These are phyloP conservation scores for Acromyrmex charruanus DNA, from an alignment of 1,140 invertebrate species.

Conservation along the genomic window DNA sequence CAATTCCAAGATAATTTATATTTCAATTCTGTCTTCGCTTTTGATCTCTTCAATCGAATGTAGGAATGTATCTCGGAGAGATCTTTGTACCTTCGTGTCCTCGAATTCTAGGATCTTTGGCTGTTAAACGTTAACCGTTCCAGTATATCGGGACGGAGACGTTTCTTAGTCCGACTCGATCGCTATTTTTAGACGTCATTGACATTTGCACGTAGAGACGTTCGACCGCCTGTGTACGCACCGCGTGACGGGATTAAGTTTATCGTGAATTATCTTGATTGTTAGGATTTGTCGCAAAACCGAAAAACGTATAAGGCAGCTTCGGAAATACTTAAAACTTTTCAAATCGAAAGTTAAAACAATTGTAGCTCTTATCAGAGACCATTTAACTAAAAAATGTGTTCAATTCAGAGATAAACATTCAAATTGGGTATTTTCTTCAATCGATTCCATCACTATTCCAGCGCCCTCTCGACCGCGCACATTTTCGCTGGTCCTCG, in stretches of 20 bases:
- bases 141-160: slow-evolving; percentile 61
- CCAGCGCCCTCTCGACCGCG: slow-evolving; percentile 32
- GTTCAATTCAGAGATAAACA: neutral
- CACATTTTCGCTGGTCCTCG: slow-evolving; percentile 60
- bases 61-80: neutral
- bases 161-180: slow-evolving; percentile 34
- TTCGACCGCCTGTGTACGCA: slow-evolving; percentile 45
- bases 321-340: neutral
- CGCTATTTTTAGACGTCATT: slow-evolving; percentile 79
- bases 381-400: neutral
- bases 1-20: neutral
- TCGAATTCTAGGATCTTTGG: slow-evolving; percentile 34
- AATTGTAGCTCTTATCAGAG: neutral
- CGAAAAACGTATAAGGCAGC: neutral
- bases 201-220: slow-evolving; percentile 77
- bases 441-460: slow-evolving; percentile 38
- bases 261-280: slow-evolving; percentile 29
- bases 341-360: neutral
- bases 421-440: slow-evolving; percentile 17
- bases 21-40: neutral
- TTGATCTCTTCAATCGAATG: neutral
- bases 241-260: slow-evolving; percentile 39
- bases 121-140: slow-evolving; percentile 49
- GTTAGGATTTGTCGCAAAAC: neutral
- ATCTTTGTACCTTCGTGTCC: slow-evolving; percentile 6